Evolutionary conservation across 2,113 vertebrate genomes (phyloP), one percentile per base, ranked within the genome.

Genomic region (Buteo buteo): DNA sequence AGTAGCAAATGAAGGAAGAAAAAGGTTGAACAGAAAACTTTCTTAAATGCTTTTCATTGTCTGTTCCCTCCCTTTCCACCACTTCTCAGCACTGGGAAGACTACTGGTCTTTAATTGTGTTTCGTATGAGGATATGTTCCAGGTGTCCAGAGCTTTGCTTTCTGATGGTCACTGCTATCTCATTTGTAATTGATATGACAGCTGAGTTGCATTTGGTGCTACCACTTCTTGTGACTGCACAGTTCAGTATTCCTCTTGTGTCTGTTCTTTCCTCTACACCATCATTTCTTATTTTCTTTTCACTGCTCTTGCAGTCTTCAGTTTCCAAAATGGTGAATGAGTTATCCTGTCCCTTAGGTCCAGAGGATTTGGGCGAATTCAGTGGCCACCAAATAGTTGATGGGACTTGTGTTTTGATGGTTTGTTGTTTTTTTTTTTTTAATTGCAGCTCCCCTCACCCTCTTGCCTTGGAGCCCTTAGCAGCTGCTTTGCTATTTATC

Each of bases 1-100:
- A 88, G 29, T 69, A 88, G 65, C 42, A 94, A 81, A 89, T n/a
- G 29, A 87, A 78, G 36, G 65, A 71, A 66, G 42, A 78, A 91
- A 77, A 78, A 24, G 2, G 4, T 71, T 64, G 40, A 40, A 36
- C 19, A 54, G 65, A 65, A 90, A 86, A 67, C 7, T 73, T 36
- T 38, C 13, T 49, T 59, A 21, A 40, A 10, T 47, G 3, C 18
- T 54, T 28, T 57, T 25, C 67, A 6, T 66, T 76, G 49, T 31
- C 79, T 0, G 0, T 66, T 62, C n/a, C 38, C 38, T 94, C 38
- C 55, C 17, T 70, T 82, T 57, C 31, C 54, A 64, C 29, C 29
- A 3, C 52, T 90, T 77, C 88, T 83, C 71, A 49, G 58, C 15
- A 8, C 54, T 65, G 57, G 81, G 57, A 64, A 62, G 45, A 36